Evolutionary conservation across 2,888 invertebrate species (phyloP), one percentile per base, ranked within the genome.

Genomic region (Noctua comes): DNA sequence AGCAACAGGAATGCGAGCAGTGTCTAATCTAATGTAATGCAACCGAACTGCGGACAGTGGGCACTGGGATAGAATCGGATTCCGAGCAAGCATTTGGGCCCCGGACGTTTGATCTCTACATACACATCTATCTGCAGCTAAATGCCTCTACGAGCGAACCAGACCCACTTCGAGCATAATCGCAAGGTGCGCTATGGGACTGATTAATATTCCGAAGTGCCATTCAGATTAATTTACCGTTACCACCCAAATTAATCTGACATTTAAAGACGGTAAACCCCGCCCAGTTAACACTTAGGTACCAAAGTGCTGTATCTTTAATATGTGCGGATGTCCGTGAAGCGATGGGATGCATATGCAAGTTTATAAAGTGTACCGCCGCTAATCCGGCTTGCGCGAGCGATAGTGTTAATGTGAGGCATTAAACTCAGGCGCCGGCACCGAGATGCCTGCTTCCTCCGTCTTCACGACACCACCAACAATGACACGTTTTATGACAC

Each of bases 21-120:
- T 93, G 93, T 93, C 93, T 95, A 94, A 95, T 93, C 93, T 95
- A 95, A 95, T 95, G 95, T 95, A 95, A 95, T 95, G 94, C 93
- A 92, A 93, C 93, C 93, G 91, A 93, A 92, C 94, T 93, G 88
- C 91, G 91, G 92, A 91, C 92, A 92, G 92, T 92, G 93, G 91
- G 90, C 90, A 90, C 88, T 89, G 92, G 93, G 89, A 92, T 92
- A 92, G 93, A 93, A 93, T 92, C 93, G 92, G 93, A 96, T 96
- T 96, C 96, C 96, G 89, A 92, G 92, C 94, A 92, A 92, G 95
- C 95, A 94, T 95, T 93, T 93, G 91, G 92, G 87, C 81, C 83
- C 83, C 90, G 90, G 90, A 91, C 90, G 79, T 91, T 89, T 87
- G 89, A 89, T 88, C 87, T 82, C 84, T 86, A 88, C 85, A 83